Evolutionary conservation across 2,888 invertebrate genomes (phyloP), one percentile per base, ranked within the genome.

Genomic region (Galeruca laticollis): DNA sequence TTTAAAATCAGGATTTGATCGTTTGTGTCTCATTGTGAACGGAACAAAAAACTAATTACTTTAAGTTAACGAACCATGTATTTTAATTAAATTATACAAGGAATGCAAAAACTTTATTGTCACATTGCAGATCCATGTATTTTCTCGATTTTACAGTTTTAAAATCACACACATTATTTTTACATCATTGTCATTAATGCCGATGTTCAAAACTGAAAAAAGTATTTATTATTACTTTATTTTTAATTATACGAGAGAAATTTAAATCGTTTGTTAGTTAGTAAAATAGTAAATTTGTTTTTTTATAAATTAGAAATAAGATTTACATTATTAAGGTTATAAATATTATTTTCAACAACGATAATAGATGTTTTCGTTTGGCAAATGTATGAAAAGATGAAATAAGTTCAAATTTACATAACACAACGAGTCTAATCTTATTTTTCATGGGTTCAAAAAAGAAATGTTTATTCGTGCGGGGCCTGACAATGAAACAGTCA

Each of bases 401-500:
- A 52, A 52, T 52, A 57, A 60, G 47, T 21, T 26, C 13, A 52
- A 63, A 63, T 63, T 51, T 54, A 51, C 62, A 49, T 63, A 37
- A 52, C 15, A 47, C 15, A 63, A 63, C 52, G 33, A 43, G 56
- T 64, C 56, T 56, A 64, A 56, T 64, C 56, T 64, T 18, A 57
- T 56, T 40, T 63, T 61, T 20, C 56, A 40, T 62, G 61, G 26
- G 47, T 61, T 64, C 63, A 37, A 71, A 68, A 49, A 47, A 37
- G 33, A 51, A 47, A 52, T 51, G 60, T 64, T 60, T 59, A 56
- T 68, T 67, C 40, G 56, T 64, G 60, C 49, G 20, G 68, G 49
- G 47, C 40, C 59, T 60, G 60, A 60, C 71, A 63, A 71, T 60
- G 67, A 43, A 56, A 63, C 62, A 70, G 71, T 73, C 70, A 72